A percentile compares a stretch with the other conserved stretches of the same genome.
These are phyloP conservation scores for Drosophila paramelanica DNA, from an alignment of 2,888 invertebrate species.

Conservation along the genomic window DNA sequence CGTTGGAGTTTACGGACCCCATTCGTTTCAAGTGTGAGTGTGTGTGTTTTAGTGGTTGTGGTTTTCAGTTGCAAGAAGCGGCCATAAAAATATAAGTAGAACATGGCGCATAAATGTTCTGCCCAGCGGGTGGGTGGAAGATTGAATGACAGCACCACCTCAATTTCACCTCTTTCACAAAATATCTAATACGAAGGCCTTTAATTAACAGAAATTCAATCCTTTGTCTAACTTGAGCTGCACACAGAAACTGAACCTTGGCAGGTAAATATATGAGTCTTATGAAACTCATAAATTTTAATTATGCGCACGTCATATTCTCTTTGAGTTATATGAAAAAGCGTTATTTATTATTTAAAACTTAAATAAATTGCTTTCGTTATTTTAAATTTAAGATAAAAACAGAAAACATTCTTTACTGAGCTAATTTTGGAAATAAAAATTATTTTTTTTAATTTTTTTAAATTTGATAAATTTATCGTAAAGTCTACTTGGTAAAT, in stretches of 20 bases:
- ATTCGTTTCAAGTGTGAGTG: conserved; percentile 6
- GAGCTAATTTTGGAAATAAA: too few species aligned
- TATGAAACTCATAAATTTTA: conserved; percentile 10
- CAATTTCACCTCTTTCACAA: conserved; percentile 33
- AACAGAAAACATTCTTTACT: too few species aligned
- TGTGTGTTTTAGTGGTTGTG: conserved; percentile 47
- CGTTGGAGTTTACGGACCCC: conserved; percentile 28
- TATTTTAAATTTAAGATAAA: too few species aligned
- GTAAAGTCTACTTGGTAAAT: too few species aligned
- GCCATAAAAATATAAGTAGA: conserved; percentile 80
- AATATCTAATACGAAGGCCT: conserved; percentile 27
- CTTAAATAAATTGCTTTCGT: too few species aligned
- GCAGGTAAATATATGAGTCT: background rate
- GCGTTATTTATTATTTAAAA: too few species aligned
- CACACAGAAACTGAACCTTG: background rate
- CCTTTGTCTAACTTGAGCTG: background rate
- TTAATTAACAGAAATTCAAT: conserved; percentile 50
- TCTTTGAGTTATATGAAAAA: too few species aligned
- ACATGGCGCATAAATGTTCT: conserved; percentile 78
- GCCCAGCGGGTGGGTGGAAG: conserved; percentile 40
- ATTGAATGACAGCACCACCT: conserved; percentile 68
- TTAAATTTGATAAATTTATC: too few species aligned
- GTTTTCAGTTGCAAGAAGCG: conserved; percentile 66
- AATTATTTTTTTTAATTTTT: too few species aligned
- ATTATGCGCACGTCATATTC: background rate